Evolutionary conservation across 2,888 invertebrate species (phyloP), one percentile per base, ranked within the genome.

Genomic region (Mantis religiosa): DNA sequence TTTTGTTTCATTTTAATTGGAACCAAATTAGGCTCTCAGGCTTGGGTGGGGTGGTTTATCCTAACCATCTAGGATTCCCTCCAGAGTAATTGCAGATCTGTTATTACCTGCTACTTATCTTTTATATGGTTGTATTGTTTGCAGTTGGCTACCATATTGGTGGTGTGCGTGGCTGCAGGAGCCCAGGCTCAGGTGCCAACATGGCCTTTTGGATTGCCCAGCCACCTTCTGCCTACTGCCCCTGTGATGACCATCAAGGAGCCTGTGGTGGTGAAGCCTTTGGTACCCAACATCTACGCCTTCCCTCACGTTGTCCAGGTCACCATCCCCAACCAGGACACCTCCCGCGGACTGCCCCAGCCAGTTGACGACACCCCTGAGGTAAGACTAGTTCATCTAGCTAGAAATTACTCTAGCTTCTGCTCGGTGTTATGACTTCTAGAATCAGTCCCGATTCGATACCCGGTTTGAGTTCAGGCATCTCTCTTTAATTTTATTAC

Each of bases 311-410:
- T 87, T 0, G 82, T 87, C 82, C 87, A 85, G 84, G 90, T 90
- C 83, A 86, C 89, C 41, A 89, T 90, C 47, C 89, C 90, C 7
- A 87, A 88, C 14, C 90, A 90, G 89, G 90, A 90, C 89, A 90
- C 90, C 28, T 88, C 88, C 87, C 84, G 90, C 27, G 90, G 90
- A n/a, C 90, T 90, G 82, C 90, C 90, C 12, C 89, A 90, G 88
- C 90, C 91, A 28, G 90, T 91, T 8, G 87, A 90, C 71, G 91
- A 91, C 88, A 91, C 91, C 0, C 90, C 90, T 30, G 91, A 90
- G 89, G 91, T 91, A 20, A 71, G 54, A 20, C 15, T n/a, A n/a
- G n/a, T n/a, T n/a, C n/a, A n/a, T n/a, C 3, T 30, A 30, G 30
- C 30, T 30, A 3, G 30, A 30, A 30, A 30, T 30, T 30, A 30